phyloP scores from a whole-genome alignment of 1,140 invertebrate species.

The Hylaeus volcanicus region DNA sequence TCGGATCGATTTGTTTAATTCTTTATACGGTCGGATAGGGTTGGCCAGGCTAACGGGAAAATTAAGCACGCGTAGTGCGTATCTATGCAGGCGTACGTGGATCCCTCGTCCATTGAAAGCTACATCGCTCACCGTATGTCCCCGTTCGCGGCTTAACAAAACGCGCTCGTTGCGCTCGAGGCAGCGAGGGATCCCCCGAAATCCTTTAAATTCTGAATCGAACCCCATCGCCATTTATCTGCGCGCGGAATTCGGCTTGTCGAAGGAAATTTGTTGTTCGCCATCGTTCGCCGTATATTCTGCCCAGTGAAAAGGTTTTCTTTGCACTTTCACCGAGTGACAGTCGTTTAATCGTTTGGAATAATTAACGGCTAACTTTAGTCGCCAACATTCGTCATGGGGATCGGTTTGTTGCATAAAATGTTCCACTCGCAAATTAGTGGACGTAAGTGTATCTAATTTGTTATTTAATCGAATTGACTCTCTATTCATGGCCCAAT shows the following conservation, averaged over 20 bases:
- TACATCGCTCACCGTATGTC: constrained; percentile 49
- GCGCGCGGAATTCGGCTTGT: constrained; percentile 36
- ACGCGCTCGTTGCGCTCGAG: constrained; percentile 26
- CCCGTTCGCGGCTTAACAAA: constrained; percentile 37
- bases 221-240: constrained; percentile 43
- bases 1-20: not conserved
- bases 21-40: not conserved
- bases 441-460: too few species aligned
- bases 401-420: too few species aligned
- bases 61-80: constrained; percentile 41
- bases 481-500: too few species aligned
- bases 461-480: too few species aligned
- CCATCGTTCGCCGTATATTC: not conserved
- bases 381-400: too few species aligned
- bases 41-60: constrained; percentile 8
- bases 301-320: not conserved
- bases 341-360: not conserved
- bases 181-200: constrained; percentile 36
- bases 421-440: too few species aligned
- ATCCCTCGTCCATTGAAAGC: constrained; percentile 51
- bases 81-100: constrained; percentile 30
- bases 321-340: too few species aligned
- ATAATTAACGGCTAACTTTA: not conserved
- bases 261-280: constrained; percentile 22
- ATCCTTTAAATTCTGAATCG: constrained; percentile 59